Evolutionary conservation across 1,140 invertebrate species (phyloP), one percentile per base, ranked within the genome.

Genomic region (Gonioctena quinquepunctata): DNA sequence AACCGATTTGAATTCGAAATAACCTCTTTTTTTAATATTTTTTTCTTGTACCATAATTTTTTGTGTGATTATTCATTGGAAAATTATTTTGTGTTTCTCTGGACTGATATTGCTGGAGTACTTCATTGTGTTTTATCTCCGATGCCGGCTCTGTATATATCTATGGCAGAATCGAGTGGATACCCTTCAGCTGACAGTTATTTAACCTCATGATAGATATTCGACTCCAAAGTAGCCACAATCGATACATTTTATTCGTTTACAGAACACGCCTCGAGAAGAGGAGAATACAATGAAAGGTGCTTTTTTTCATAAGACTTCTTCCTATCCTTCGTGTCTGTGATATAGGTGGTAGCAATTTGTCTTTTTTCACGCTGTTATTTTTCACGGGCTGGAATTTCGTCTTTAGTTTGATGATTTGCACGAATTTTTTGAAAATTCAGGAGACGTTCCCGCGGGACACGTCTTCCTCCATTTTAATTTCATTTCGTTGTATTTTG

Each of bases 191-290:
- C 61, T 72, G 71, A 72, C 70, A 72, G 66, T 72, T 69, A 72
- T 72, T 72, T 72, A 69, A 72, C 67, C 71, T 50, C 52, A 62
- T 69, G 71, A 72, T 72, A 69, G 71, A 66, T 66, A 69, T 72
- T 72, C 67, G 60, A 57, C 25, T 67, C 19, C 54, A 60, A 64
- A 72, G 67, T 72, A 62, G 62, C 56, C 63, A 54, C 61, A 72
- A 72, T 72, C 71, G 71, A 72, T 72, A 50, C 27, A n/a, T 54
- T 67, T 57, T 67, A 67, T 67, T 48, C 66, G 33, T 65, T 52
- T 22, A 23, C 26, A 66, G 21, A 49, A 67, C 16, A 67, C 27
- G 56, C 28, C 52, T 18, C 22, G 52, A 54, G 33, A 42, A 42
- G 11, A 42, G 33, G 16, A 42, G 11, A 42, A 42, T n/a, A 42